Evolutionary conservation across 1,140 invertebrate species (phyloP), one percentile per base, ranked within the genome.

Genomic region (Ostrea edulis): DNA sequence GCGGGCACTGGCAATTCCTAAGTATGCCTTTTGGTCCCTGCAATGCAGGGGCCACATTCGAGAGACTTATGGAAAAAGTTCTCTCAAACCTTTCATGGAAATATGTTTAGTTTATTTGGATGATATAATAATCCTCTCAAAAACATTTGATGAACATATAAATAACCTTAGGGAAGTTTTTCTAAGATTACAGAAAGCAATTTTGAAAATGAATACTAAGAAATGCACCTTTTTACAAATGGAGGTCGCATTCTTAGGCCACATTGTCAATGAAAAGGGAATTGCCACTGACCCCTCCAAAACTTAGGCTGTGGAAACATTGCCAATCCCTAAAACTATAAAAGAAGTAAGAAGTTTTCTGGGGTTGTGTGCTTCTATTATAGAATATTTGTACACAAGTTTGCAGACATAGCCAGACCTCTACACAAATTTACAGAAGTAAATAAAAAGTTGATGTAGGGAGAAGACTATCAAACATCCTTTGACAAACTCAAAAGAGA

Each of bases 301-400:
- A 89, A 85, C 94, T 7, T 44, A 88, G 84, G 88, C 90, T 20
- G 90, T 95, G n/a, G 62, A 85, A 62, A 82, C 92, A 11, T 93
- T 88, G 86, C 93, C 92, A 35, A 87, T 20, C 25, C 95, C 95
- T 22, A 91, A 11, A n/a, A 92, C 87, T 58, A 44, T 92, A 0
- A 92, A 90, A 44, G 89, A 92, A n/a, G 35, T 95, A 11, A 58
- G 89, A 88, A 52, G 84, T 11, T 95, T 94, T 84, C 68, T 94
- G 25, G 93, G 93, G 52, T 53, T 89, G 12, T 85, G 86, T n/a
- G n/a, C n/a, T n/a, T n/a, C 11, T 83, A 77, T 84, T 93, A 92
- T 86, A 51, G 93, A 20, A 68, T 88, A 65, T 94, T 92, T 89
- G 89, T 94, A 29, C 44, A 86, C 65, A 65, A 44, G 17, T 89